A percentile compares a stretch with the other conserved stretches of the same genome.
phyloP scores from a whole-genome alignment of 2,888 invertebrate genomes.

The Phlogophora meticulosa region DNA sequence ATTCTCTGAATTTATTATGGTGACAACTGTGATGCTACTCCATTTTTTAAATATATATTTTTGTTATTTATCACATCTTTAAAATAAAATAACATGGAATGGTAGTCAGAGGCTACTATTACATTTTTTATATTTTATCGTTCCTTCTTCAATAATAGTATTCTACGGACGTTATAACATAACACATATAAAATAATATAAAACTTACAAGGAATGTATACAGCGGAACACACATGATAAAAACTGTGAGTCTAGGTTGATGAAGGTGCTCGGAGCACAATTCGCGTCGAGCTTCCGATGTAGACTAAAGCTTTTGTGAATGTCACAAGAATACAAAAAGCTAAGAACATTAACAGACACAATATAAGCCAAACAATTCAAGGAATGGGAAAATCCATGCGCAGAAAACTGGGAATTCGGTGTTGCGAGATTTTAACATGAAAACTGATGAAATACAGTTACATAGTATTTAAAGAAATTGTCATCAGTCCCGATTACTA shows the following conservation, averaged over 20 bases:
- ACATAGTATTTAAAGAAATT: constrained; percentile 16
- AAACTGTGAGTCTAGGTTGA: background rate
- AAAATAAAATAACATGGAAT: too few species aligned
- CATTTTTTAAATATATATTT: too few species aligned
- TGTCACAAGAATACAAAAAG: too few species aligned
- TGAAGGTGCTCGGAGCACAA: background rate
- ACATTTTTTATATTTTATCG: too few species aligned
- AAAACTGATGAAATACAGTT: constrained; percentile 6
- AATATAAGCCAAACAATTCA: background rate
- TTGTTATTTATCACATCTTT: too few species aligned
- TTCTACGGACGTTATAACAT: too few species aligned
- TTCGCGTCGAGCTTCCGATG: background rate
- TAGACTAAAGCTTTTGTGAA: background rate
- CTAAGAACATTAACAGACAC: background rate
- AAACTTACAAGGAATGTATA: constrained; percentile 25
- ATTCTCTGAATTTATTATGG: too few species aligned
- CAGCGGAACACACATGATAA: constrained; percentile 11
- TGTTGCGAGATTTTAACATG: background rate
- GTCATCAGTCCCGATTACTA: constrained; percentile 3
- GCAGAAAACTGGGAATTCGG: background rate
- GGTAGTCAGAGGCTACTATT: too few species aligned
- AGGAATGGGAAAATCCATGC: background rate
- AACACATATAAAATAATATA: too few species aligned
- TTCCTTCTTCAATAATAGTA: too few species aligned
- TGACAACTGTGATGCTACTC: too few species aligned